Evolutionary conservation across 2,113 vertebrate species (phyloP).

Genomic region (Thalassoma bifasciatum): DNA sequence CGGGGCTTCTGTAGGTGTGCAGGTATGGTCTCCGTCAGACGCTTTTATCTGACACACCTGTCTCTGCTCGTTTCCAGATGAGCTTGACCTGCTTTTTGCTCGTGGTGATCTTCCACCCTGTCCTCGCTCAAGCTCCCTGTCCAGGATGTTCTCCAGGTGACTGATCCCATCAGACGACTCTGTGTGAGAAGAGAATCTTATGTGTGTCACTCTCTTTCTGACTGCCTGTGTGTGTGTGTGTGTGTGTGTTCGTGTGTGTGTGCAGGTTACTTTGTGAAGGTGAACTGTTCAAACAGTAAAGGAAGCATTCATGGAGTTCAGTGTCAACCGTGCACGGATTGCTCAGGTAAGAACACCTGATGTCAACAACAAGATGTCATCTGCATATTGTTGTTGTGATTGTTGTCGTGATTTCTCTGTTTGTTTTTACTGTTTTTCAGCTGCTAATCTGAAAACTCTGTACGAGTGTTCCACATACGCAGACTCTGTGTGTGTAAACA

Average conservation of each 20-base stretch:
- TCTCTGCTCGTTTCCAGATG: conserved; percentile 1
- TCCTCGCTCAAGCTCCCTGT: not conserved
- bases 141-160: not conserved
- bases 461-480: not conserved
- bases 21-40: not conserved
- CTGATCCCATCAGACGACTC: not conserved
- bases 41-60: no score
- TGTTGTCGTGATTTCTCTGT: not conserved
- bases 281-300: not conserved
- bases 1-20: not conserved
- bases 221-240: not conserved
- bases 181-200: no score
- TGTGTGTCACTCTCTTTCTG: no score
- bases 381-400: no score
- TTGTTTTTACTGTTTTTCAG: not conserved
- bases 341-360: conserved; percentile 24
- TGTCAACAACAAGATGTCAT: no score
- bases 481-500: conserved; percentile 11
- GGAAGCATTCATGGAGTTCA: not conserved
- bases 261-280: conserved; percentile 20
- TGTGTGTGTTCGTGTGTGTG: not conserved
- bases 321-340: not conserved
- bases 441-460: not conserved
- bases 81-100: not conserved
- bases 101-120: not conserved